Evolutionary conservation across 2,797 vertebrate genomes (phyloP), one percentile per base, ranked within the genome.

Genomic region (Pipistrellus pygmaeus): DNA sequence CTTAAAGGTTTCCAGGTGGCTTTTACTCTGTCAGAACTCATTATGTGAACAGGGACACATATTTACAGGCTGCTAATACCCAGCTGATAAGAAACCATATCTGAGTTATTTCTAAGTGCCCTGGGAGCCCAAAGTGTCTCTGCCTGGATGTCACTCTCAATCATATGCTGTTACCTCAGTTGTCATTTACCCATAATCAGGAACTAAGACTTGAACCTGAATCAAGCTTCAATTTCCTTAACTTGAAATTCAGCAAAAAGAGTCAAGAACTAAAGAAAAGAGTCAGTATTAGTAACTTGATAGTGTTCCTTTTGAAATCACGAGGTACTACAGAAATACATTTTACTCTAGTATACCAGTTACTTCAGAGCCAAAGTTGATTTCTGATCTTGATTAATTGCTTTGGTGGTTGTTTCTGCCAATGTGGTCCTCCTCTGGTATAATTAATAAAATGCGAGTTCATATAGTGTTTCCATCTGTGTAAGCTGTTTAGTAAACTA

Each of bases 1-100:
- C 90, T 97, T 84, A 92, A 94, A n/a, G 72, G 38, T 83, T 97
- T 96, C 95, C 91, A 91, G 91, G 92, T 97, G 95, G 90, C 72
- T 97, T 83, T 93, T 30, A 73, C n/a, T 17, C 0, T 96, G 93
- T 97, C 97, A 93, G 89, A 97, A 85, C 18, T 72, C 82, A 96
- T 97, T 97, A 96, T 86, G 80, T 78, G 84, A 94, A 88, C 73
- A 38, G 25, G 72, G 64, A 72, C 83, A 90, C 91, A 90, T 88
- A 94, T 95, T 88, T 96, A 91, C 75, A 96, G 95, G 30, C 78
- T 93, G 88, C 85, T 94, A 97, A 95, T 94, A 93, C 62, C 75
- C 44, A 84, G 55, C 46, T 82, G 73, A 81, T 72, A 68, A 90
- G 86, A 96, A 95, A 89, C 14, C 18, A 86, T 88, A 78, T 89